Percentiles rank a stretch among this genome's conserved stretches.
phyloP scores from a whole-genome alignment of 2,113 vertebrate species.

The Apteryx mantelli region DNA sequence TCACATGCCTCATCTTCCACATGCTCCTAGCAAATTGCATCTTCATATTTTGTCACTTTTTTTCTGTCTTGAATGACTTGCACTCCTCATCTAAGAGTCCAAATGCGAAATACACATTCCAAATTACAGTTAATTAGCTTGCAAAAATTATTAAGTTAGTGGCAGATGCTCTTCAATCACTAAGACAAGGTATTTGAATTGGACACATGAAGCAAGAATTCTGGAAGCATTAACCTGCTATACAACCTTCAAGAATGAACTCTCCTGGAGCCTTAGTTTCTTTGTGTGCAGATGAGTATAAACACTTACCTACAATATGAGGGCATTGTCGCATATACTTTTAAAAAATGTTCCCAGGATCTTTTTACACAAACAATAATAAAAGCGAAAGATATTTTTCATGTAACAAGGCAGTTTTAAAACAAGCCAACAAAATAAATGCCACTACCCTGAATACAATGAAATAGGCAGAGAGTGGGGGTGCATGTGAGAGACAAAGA shows the following conservation, averaged over 20 bases:
- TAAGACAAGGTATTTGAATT: background rate
- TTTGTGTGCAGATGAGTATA: background rate
- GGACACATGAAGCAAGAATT: background rate
- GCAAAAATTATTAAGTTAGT: slow-evolving; percentile 18
- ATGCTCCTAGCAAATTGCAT: background rate
- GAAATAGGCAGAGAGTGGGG: background rate
- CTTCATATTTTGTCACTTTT: background rate
- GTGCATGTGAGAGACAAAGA: background rate
- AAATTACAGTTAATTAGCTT: slow-evolving; percentile 12
- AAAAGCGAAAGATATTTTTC: background rate
- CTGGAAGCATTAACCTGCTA: background rate
- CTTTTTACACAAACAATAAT: background rate
- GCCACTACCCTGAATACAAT: background rate
- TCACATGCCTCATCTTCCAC: slow-evolving; percentile 44
- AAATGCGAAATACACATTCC: background rate
- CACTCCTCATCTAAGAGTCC: background rate
- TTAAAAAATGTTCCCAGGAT: background rate
- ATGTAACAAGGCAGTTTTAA: background rate
- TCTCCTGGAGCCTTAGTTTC: background rate
- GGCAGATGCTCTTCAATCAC: background rate
- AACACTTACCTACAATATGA: background rate
- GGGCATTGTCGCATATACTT: background rate
- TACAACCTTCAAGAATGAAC: background rate
- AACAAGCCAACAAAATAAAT: background rate
- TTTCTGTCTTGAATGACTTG: background rate